These are phyloP conservation scores for Heliconius ismenius DNA, from an alignment of 2,888 invertebrate species.

Conservation along the genomic window DNA sequence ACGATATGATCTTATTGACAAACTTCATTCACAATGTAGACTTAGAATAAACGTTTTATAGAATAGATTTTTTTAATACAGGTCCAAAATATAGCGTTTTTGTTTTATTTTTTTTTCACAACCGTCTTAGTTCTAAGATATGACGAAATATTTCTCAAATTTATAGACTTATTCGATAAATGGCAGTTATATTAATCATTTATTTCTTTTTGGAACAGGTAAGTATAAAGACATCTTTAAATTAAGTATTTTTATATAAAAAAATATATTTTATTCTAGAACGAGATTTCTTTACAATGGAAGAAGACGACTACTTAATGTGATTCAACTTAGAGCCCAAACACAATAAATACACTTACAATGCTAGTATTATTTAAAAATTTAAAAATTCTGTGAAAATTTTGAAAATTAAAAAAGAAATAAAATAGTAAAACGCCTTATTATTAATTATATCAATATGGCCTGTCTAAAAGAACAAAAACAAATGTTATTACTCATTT, in stretches of 20 bases:
- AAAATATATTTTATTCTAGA: background rate
- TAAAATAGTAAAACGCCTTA: background rate
- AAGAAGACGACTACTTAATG: background rate
- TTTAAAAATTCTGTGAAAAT: background rate
- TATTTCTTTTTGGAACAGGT: background rate
- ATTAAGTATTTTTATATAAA: background rate
- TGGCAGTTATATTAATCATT: constrained; percentile 13
- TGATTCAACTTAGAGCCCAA: background rate
- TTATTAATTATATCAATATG: background rate
- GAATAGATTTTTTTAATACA: background rate
- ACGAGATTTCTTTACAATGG: constrained; percentile 9
- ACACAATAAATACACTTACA: background rate
- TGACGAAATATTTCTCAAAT: constrained; percentile 5
- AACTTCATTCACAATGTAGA: background rate
- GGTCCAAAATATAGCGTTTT: background rate
- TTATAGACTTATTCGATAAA: constrained; percentile 12
- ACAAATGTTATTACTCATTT: background rate
- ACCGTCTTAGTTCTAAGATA: constrained; percentile 6
- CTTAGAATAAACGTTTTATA: background rate
- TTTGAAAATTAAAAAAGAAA: background rate
- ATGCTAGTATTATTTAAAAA: background rate
- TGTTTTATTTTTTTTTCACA: background rate
- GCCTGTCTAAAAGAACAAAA: too few relatives aligned
- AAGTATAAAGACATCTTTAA: constrained; percentile 6
- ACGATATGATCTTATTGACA: background rate